Conservation (phyloP, 2,888 invertebrate species). For the Hypena proboscidalis region DNA sequence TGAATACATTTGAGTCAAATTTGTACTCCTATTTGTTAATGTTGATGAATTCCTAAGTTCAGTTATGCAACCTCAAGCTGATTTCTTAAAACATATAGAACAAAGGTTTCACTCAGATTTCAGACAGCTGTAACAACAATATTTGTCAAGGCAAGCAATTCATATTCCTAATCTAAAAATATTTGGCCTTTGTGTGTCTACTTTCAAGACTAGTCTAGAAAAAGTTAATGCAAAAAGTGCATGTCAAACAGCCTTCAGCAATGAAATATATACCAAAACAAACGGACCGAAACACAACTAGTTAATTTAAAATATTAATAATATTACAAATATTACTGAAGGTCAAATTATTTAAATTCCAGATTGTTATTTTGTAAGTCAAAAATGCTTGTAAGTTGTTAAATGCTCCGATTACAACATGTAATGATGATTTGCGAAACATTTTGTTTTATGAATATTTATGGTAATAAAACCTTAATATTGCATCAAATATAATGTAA, state of each 20-base stretch:
- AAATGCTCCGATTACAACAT: slow-evolving; percentile 34
- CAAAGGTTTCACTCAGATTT: not conserved
- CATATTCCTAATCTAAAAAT: slow-evolving; percentile 36
- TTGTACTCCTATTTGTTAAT: too few species aligned
- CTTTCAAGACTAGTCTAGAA: slow-evolving; percentile 48
- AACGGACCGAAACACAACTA: slow-evolving; percentile 16
- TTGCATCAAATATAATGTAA: slow-evolving; percentile 22
- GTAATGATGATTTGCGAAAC: slow-evolving; percentile 22
- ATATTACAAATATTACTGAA: slow-evolving; percentile 22
- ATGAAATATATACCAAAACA: slow-evolving; percentile 24
- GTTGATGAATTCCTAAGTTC: too few species aligned
- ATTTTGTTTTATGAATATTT: slow-evolving; percentile 28
- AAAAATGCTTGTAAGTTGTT: slow-evolving; percentile 18
- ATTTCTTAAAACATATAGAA: too few species aligned
- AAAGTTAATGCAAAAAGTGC: slow-evolving; percentile 32
- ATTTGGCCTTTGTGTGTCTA: slow-evolving; percentile 41
- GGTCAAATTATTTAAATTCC: slow-evolving; percentile 28
- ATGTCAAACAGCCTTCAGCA: slow-evolving; percentile 33
- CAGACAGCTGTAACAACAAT: slow-evolving; percentile 7
- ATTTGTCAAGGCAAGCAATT: slow-evolving; percentile 38
- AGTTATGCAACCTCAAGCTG: too few species aligned
- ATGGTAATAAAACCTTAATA: slow-evolving; percentile 32
- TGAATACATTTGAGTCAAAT: too few species aligned
- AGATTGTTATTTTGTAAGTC: slow-evolving; percentile 29
- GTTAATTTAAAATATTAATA: slow-evolving; percentile 11